These are phyloP conservation scores for Dicycla oo DNA, from an alignment of 2,888 invertebrate species.

Conservation along the genomic window DNA sequence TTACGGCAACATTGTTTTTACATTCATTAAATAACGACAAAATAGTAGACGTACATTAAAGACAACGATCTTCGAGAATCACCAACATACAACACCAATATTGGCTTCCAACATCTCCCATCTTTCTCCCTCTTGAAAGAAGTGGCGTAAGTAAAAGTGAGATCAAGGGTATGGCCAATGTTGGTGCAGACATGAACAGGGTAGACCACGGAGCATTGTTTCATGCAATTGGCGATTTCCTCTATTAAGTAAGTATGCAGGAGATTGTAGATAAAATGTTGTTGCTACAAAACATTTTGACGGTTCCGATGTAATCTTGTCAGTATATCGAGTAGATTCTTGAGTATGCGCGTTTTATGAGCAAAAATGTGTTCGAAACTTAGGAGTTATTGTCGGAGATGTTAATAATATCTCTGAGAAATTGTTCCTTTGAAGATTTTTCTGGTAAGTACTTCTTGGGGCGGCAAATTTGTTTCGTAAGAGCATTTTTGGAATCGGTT, in stretches of 20 bases:
- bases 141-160: slow-evolving; percentile 18
- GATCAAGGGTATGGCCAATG: slow-evolving; percentile 43
- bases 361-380: slow-evolving; percentile 53
- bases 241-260: slow-evolving; percentile 82
- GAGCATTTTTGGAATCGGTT: no score
- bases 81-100: slow-evolving; percentile 49
- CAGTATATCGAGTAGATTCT: slow-evolving; percentile 61
- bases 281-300: slow-evolving; percentile 86
- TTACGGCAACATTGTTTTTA: slow-evolving; percentile 62
- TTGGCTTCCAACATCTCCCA: slow-evolving; percentile 16
- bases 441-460: background rate
- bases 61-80: slow-evolving; percentile 67
- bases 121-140: slow-evolving; percentile 7
- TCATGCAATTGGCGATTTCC: slow-evolving; percentile 87
- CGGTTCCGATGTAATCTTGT: slow-evolving; percentile 72
- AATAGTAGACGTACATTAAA: slow-evolving; percentile 66
- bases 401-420: slow-evolving; percentile 17
- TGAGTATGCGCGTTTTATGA: slow-evolving; percentile 61
- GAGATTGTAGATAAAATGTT: slow-evolving; percentile 81
- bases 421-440: background rate
- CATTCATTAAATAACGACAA: slow-evolving; percentile 68
- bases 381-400: slow-evolving; percentile 25
- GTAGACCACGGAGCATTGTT: slow-evolving; percentile 75
- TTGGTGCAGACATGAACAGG: slow-evolving; percentile 59
- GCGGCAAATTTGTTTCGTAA: background rate